Base-by-base conservation (phyloP, 2,797 vertebrate genomes). In the Leucoraja ocellata region DNA sequence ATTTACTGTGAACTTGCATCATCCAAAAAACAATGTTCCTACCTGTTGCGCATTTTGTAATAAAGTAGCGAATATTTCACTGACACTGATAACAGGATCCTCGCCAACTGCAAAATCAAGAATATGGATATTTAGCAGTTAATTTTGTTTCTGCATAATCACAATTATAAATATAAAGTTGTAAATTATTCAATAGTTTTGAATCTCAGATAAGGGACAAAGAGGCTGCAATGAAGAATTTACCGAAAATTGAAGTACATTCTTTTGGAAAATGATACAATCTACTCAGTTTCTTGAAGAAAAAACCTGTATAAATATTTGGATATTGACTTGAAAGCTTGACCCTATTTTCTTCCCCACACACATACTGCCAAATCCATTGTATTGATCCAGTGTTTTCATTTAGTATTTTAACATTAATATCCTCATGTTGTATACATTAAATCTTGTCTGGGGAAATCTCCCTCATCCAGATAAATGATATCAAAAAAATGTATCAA, bases 41-140 rank as follows among this genome's bases (percentile, higher is more conserved):
- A 96, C 95, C 95, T 96, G 94, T 91, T 95, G 95, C 23, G 95
- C 86, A 94, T 95, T 95, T 94, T 32, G 94, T 68, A 96, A 95
- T 93, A 95, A 96, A 9, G 61, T 93, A 93, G 88, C 23, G 94
- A 96, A 96, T 94, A 94, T 93, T 9, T 96, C 94, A 58, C 94
- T 96, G 32, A 74, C 95, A 54, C 94, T 94, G 94, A 96, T 93
- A 80, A 93, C 94, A 93, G 94, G 94, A 94, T 96, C 94, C 93
- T 94, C 61, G n/a, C 95, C 95, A 93, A 96, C 95, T 96, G 94
- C 79, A 96, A 96, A 94, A 93, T 54, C 8, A 95, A 79, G 28
- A 91, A 93, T 93, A 86, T n/a, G 11, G 63, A 86, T 65, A n/a
- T 65, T 65, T 1, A 86, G 25, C 25, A 16, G 25, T 11, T 28